Percentiles rank a stretch among this genome's conserved stretches.
These are phyloP conservation scores for Ophion ventricosus DNA, from an alignment of 2,888 invertebrate genomes.

Conservation along the genomic window DNA sequence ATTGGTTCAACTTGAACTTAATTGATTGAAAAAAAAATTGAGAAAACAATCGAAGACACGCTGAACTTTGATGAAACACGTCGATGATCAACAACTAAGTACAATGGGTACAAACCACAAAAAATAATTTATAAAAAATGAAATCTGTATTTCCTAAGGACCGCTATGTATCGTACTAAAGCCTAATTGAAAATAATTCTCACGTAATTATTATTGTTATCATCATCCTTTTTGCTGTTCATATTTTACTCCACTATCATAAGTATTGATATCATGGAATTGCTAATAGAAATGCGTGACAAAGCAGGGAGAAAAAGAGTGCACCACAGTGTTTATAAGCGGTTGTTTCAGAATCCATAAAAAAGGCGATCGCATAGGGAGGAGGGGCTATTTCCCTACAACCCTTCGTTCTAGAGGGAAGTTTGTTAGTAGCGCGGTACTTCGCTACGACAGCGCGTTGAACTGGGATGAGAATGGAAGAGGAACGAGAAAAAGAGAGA, in stretches of 20 bases:
- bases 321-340: neutral
- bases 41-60: too few species aligned
- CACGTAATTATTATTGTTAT: too few species aligned
- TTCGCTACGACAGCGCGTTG: constrained; percentile 36
- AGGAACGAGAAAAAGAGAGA: constrained; percentile 6
- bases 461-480: constrained; percentile 40
- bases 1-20: too few species aligned
- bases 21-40: too few species aligned
- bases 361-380: neutral
- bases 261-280: neutral
- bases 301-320: neutral
- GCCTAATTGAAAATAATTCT: too few species aligned
- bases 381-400: neutral
- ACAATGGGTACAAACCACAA: too few species aligned
- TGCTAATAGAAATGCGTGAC: neutral
- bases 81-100: too few species aligned
- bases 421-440: constrained; percentile 59
- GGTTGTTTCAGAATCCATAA: neutral
- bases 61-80: too few species aligned
- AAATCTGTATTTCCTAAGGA: too few species aligned
- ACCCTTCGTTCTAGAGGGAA: constrained; percentile 3
- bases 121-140: too few species aligned
- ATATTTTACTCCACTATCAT: neutral
- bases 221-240: neutral
- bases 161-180: too few species aligned